These are phyloP conservation scores for Rhorus exstirpatorius DNA, from an alignment of 2,888 invertebrate species.

Conservation along the genomic window DNA sequence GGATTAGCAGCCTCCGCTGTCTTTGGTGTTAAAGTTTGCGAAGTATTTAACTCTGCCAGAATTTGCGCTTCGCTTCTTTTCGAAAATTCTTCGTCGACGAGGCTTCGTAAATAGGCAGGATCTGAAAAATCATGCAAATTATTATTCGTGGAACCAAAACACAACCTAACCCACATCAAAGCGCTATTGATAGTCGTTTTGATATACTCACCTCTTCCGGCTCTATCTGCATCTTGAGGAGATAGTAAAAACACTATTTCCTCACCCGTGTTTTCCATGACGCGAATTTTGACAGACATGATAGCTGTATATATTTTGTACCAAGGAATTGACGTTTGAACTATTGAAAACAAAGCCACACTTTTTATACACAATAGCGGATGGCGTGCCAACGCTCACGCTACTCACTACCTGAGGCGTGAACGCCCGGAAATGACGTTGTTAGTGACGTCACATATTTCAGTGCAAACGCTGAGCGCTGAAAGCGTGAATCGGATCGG, in stretches of 20 bases:
- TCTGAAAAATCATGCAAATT: not conserved
- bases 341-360: too few species aligned
- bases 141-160: not conserved
- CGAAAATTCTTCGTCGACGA: slow-evolving; percentile 11
- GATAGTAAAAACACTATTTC: not conserved
- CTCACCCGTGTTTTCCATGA: not conserved
- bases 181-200: not conserved
- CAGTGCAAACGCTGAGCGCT: slow-evolving; percentile 13
- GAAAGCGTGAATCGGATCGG: slow-evolving; percentile 5
- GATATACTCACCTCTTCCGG: slow-evolving; percentile 15
- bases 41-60: not conserved
- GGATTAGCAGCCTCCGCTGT: not conserved
- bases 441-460: not conserved
- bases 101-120: not conserved
- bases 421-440: not conserved
- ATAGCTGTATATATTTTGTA: not conserved
- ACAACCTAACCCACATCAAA: slow-evolving; percentile 6
- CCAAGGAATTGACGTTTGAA: too few species aligned
- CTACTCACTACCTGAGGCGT: not conserved
- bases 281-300: not conserved
- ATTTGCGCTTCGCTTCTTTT: not conserved
- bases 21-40: not conserved
- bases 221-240: not conserved
- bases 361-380: too few species aligned
- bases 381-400: not conserved